Evolutionary conservation across 2,113 vertebrate species (phyloP), one percentile per base, ranked within the genome.

Genomic region (Sterna hirundo): DNA sequence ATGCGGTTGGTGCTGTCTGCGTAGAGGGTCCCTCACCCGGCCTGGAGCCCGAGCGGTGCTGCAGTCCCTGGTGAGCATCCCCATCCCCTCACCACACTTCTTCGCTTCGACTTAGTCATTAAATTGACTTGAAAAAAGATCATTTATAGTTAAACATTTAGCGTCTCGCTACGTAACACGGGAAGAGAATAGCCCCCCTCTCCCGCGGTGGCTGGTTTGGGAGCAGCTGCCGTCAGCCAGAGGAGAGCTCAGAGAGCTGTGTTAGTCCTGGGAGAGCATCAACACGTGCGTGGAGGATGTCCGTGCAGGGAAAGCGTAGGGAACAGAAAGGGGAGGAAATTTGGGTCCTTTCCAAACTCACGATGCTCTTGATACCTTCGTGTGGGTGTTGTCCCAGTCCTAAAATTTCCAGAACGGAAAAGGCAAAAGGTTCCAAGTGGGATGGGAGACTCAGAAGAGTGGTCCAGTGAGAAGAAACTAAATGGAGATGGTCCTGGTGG

Each of bases 251-350:
- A 13, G 40, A 42, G 36, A 74, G 30, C 34, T 81, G 15, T 29
- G 11, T 70, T 74, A 32, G 77, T 84, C 51, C 36, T 75, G 27
- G 15, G 70, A 78, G 85, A 58, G 11, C 42, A 64, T 49, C 66
- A n/a, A 0, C 1, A 2, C 0, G 0, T 42, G 29, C 1, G 0
- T 36, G 29, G 46, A 61, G 44, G 29, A 8, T 55, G 25, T 18
- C 8, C 44, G 2, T 62, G 6, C 9, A 55, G 47, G 14, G 36
- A 20, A 84, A 74, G 6, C 34, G 13, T 32, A 55, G 38, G 36
- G 20, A 75, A 90, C 7, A 66, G 47, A 65, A 66, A 18, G 11
- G 27, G 52, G 47, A 49, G 78, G 4, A 72, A 18, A 58, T 92
- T 27, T 21, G 25, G 7, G 60, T 82, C 42, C 14, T 90, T 87